Percentiles rank a stretch among this genome's conserved stretches.
Evolutionary conservation across 2,888 invertebrate genomes (phyloP).

Genomic region (Drosophila paramelanica): DNA sequence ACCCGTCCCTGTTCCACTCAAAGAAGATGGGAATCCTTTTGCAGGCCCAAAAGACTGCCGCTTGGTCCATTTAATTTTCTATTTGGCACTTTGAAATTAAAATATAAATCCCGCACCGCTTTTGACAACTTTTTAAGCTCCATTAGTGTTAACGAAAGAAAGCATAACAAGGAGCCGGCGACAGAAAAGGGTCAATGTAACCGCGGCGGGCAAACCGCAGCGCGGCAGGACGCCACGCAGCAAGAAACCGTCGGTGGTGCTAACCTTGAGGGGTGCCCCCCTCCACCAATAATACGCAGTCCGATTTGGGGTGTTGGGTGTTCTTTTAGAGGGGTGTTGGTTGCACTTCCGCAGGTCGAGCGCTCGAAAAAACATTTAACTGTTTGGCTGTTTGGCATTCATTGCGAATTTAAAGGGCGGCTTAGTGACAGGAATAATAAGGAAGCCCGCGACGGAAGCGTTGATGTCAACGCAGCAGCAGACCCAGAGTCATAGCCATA

Average conservation of each 20-base stretch:
- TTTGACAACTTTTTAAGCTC: slow-evolving; percentile 79
- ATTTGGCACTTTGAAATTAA: slow-evolving; percentile 75
- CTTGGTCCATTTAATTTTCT: slow-evolving; percentile 66
- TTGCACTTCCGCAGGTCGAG: slow-evolving; percentile 63
- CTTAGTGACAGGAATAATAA: slow-evolving; percentile 79
- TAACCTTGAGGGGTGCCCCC: slow-evolving; percentile 53
- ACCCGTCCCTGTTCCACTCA: not conserved
- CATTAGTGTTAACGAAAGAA: slow-evolving; percentile 74
- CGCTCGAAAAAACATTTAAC: slow-evolving; percentile 67
- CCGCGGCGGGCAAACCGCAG: slow-evolving; percentile 65
- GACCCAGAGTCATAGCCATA: slow-evolving; percentile 22
- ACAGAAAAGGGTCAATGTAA: slow-evolving; percentile 72
- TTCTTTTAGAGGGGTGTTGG: slow-evolving; percentile 39
- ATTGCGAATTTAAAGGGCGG: slow-evolving; percentile 80
- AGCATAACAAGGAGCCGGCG: slow-evolving; percentile 57
- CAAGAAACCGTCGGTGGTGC: slow-evolving; percentile 20
- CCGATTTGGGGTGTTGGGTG: slow-evolving; percentile 32
- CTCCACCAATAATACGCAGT: slow-evolving; percentile 2
- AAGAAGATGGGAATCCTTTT: not conserved
- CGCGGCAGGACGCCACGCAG: slow-evolving; percentile 65
- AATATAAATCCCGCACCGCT: slow-evolving; percentile 72
- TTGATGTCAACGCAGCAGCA: slow-evolving; percentile 67
- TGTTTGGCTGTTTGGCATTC: slow-evolving; percentile 78
- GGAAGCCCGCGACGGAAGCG: slow-evolving; percentile 76
- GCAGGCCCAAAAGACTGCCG: slow-evolving; percentile 8